phyloP scores from a whole-genome alignment of 2,888 invertebrate species.

The Heterodera filipjevi region DNA sequence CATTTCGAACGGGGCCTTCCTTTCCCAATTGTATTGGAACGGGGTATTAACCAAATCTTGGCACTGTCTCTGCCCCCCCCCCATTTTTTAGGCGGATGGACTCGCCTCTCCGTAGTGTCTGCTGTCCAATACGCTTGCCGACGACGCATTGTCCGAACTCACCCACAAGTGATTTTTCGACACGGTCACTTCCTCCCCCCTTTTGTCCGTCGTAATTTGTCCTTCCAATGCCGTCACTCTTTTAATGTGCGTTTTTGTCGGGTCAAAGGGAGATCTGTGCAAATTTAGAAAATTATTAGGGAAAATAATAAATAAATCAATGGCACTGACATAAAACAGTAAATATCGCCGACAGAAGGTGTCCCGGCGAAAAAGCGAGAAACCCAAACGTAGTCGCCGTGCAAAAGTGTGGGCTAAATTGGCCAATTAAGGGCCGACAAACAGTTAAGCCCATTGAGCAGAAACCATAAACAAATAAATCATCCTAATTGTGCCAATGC shows the following conservation, averaged over 20 bases:
- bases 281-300: background rate
- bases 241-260: constrained; percentile 28
- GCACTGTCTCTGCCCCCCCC: background rate
- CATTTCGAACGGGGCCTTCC: too few species aligned
- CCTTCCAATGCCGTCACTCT: constrained; percentile 5
- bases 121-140: constrained; percentile 22
- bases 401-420: constrained; percentile 29
- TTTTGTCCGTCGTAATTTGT: background rate
- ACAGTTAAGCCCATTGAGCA: background rate
- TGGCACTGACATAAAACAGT: constrained; percentile 40
- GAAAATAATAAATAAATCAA: background rate
- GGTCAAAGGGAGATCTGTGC: constrained; percentile 26
- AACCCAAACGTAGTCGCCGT: constrained; percentile 39
- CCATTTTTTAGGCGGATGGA: background rate
- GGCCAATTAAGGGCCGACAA: background rate
- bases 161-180: constrained; percentile 32
- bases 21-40: too few species aligned
- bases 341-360: constrained; percentile 34
- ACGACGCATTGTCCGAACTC: constrained; percentile 21
- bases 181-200: constrained; percentile 4
- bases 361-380: constrained; percentile 6
- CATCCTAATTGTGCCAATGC: background rate
- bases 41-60: too few species aligned
- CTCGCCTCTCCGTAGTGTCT: constrained; percentile 21
- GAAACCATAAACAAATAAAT: too few species aligned